Percentiles rank a stretch among this genome's conserved stretches.
phyloP scores from a whole-genome alignment of 1,140 invertebrate genomes.

The Heliconius nattereri region DNA sequence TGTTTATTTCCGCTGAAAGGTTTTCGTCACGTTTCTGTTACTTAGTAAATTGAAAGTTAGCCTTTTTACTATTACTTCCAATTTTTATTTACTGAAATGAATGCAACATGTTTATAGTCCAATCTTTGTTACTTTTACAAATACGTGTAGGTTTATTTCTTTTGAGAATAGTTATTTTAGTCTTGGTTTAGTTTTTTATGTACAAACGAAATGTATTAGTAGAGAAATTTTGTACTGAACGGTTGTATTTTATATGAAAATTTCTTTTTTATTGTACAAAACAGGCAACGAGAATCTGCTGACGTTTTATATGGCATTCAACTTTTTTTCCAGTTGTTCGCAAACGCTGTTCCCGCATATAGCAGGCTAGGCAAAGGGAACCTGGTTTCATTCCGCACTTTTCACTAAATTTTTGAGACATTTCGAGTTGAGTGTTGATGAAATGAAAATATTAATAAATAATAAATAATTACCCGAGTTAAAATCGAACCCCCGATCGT shows the following conservation, averaged over 20 bases:
- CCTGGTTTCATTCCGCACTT: background rate
- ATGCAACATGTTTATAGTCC: slow-evolving; percentile 6
- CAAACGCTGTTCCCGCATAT: no score
- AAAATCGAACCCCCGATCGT: no score
- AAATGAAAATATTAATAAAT: background rate
- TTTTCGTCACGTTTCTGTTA: slow-evolving; percentile 28
- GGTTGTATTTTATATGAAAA: no score
- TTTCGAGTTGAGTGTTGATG: no score
- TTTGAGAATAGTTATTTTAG: background rate
- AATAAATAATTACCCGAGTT: no score
- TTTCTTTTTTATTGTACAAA: no score
- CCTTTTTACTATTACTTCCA: slow-evolving; percentile 26
- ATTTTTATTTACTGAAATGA: slow-evolving; percentile 21
- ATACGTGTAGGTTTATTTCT: background rate
- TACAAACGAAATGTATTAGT: background rate
- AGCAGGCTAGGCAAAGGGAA: background rate
- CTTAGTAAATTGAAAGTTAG: slow-evolving; percentile 36
- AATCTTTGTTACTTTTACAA: slow-evolving; percentile 13
- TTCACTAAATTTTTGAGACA: no score
- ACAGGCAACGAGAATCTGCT: no score
- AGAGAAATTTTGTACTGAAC: background rate
- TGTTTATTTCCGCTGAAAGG: slow-evolving; percentile 22
- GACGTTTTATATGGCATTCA: no score
- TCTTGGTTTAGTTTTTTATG: background rate
- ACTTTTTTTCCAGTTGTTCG: no score